Evolutionary conservation across 2,113 vertebrate genomes (phyloP).

Genomic region (Malurus alboscapulatus): DNA sequence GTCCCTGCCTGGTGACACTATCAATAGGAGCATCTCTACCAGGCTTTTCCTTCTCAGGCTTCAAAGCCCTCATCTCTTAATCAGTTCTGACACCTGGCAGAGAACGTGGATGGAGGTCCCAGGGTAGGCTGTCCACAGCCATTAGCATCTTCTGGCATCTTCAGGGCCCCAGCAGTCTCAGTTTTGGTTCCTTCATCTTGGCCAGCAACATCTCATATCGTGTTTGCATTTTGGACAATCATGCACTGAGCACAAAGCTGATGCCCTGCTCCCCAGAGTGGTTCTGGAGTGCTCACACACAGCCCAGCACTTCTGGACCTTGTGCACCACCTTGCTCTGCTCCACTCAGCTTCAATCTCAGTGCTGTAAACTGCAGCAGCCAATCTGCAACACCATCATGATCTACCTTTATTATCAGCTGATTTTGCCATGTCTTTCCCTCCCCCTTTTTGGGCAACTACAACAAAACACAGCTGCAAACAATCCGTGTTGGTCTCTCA

Average conservation of each 20-base stretch:
- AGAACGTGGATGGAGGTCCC: neutral
- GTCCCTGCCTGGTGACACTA: neutral
- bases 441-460: neutral
- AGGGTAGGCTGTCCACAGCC: neutral
- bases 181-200: neutral
- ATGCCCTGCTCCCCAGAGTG: rapidly evolving
- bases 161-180: neutral
- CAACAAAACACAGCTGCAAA: neutral
- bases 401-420: neutral
- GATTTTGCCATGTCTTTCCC: neutral
- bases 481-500: neutral
- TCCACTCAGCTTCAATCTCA: neutral
- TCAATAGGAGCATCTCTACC: neutral
- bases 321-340: neutral
- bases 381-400: neutral
- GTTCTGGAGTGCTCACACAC: neutral
- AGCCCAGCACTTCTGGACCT: neutral
- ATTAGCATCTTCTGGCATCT: neutral
- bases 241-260: neutral
- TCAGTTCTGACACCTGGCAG: neutral
- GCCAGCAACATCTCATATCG: neutral
- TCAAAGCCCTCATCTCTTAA: neutral
- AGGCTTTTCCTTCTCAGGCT: neutral
- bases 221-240: neutral
- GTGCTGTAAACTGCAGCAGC: neutral